These are phyloP conservation scores for Meliscaeva auricollis DNA, from an alignment of 2,888 invertebrate genomes.

Conservation along the genomic window DNA sequence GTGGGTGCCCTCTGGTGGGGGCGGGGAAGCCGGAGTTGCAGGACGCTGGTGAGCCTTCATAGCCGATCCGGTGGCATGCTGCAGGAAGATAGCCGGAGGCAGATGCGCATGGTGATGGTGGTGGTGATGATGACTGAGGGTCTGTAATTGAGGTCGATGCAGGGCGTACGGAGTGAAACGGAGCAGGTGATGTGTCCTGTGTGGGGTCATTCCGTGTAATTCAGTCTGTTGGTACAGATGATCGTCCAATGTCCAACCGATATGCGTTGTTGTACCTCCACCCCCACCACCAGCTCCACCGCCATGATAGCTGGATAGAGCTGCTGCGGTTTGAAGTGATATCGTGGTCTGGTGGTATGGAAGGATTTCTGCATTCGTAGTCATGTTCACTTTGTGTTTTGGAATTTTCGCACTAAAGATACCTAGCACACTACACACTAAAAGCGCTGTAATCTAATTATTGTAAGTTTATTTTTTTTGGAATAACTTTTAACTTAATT, in stretches of 20 bases:
- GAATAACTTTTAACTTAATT: constrained; percentile 49
- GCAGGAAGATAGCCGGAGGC: constrained; percentile 65
- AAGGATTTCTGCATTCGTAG: constrained; percentile 83
- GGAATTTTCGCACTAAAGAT: constrained; percentile 26
- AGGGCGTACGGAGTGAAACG: constrained; percentile 87
- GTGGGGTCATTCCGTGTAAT: constrained; percentile 82
- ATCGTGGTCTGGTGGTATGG: constrained; percentile 83
- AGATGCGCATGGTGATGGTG: constrained; percentile 80
- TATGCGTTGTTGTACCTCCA: constrained; percentile 78
- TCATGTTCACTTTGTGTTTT: constrained; percentile 77
- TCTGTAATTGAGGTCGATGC: constrained; percentile 86
- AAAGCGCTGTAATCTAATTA: constrained; percentile 25
- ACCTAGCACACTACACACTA: constrained; percentile 23
- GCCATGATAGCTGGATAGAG: constrained; percentile 82
- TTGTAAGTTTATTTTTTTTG: constrained; percentile 52
- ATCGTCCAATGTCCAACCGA: constrained; percentile 81
- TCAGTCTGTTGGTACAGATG: constrained; percentile 84
- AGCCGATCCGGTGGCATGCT: constrained; percentile 76
- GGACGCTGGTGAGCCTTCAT: constrained; percentile 78
- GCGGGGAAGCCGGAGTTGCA: constrained; percentile 83
- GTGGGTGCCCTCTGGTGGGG: constrained; percentile 88
- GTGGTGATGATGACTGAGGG: constrained; percentile 82
- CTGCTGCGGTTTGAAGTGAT: constrained; percentile 82
- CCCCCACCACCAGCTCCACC: constrained; percentile 79
- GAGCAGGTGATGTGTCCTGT: constrained; percentile 83